Evolutionary conservation across 1,140 invertebrate genomes (phyloP), one percentile per base, ranked within the genome.

Genomic region (Neodiprion fabricii): DNA sequence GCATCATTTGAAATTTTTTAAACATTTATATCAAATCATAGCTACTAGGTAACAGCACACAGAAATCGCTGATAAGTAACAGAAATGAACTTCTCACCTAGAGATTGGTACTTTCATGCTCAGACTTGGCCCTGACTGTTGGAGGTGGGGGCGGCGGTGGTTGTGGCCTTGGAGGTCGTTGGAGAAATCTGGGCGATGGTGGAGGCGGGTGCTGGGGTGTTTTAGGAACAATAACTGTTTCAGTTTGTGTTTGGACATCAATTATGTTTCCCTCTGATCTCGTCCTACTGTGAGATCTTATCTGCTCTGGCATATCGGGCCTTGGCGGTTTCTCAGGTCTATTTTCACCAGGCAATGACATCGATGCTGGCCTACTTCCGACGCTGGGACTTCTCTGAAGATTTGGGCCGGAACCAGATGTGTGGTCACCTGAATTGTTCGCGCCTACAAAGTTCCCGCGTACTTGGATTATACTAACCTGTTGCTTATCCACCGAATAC

Each of bases 401-500:
- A 84, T 85, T 86, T 75, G 83, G 84, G 83, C 80, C 77, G 69
- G 77, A 71, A 68, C 74, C 48, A 14, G 73, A 78, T 79, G 85
- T 87, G 81, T 76, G 85, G 75, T 89, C 85, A 74, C 73, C 76
- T 48, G 76, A 74, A 48, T 71, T 66, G 77, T 74, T 74, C 70
- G 78, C 71, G 28, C 73, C 75, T 74, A 70, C 74, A 78, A 75
- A 78, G 77, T 83, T 83, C 85, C 89, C 80, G 89, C 90, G 81
- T 78, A 90, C 87, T 88, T 92, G 90, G 77, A 93, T 92, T 81
- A 93, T 90, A 75, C 92, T 91, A 72, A 93, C 92, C 84, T 93
- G 92, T 72, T 93, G 92, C 83, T 93, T 93, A 77, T 93, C 92
- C 73, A 93, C 91, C 7, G 89, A 91, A 84, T 93, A 93, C 77